Conservation (phyloP, 2,797 vertebrate species). For the Phataginus tetradactyla region DNA sequence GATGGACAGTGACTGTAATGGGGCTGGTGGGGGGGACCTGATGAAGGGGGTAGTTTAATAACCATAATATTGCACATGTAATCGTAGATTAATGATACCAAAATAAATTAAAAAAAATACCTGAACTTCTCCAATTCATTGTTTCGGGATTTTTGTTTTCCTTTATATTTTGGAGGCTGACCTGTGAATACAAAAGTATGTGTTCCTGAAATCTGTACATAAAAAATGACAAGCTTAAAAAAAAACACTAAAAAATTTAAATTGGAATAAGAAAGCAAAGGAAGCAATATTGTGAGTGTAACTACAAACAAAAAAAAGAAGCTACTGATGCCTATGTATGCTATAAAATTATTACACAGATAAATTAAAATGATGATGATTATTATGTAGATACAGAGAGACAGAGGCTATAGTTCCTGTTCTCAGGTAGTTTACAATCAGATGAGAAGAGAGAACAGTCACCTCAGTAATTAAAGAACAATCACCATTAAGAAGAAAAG, state of each 20-base stretch:
- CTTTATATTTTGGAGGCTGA: slow-evolving; percentile 80
- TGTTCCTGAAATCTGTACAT: slow-evolving; percentile 51
- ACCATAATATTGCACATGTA: no score
- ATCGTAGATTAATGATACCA: no score
- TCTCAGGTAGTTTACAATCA: neutral
- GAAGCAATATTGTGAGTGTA: neutral
- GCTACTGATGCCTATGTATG: neutral
- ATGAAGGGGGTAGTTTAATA: no score
- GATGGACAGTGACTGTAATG: no score
- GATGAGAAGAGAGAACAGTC: neutral
- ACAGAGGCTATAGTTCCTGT: neutral
- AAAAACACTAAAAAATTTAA: neutral
- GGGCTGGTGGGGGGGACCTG: no score
- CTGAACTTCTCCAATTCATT: slow-evolving; percentile 79
- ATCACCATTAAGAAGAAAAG: neutral
- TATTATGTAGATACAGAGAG: neutral
- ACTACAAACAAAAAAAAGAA: neutral
- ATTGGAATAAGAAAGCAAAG: neutral
- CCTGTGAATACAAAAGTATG: slow-evolving; percentile 78
- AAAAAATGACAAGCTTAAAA: neutral
- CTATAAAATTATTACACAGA: neutral
- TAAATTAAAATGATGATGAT: neutral
- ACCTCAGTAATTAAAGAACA: neutral
- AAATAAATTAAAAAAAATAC: slow-evolving; percentile 64
- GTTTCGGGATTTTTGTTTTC: slow-evolving; percentile 74